Evolutionary conservation across 2,797 vertebrate genomes (phyloP).

Genomic region (Bovichtus variegatus): DNA sequence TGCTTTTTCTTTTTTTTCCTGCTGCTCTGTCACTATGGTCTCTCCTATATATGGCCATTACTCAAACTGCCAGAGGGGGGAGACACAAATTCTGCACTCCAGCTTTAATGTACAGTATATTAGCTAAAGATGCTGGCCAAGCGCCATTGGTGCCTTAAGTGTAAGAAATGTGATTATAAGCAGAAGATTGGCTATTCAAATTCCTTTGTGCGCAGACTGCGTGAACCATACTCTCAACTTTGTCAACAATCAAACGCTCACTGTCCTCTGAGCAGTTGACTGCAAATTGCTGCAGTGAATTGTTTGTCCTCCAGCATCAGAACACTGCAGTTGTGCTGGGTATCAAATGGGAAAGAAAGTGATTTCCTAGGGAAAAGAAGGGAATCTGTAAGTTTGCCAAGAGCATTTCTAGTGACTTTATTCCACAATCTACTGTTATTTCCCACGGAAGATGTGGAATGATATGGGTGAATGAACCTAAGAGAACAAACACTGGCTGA

Average conservation of each 20-base stretch:
- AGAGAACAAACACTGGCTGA: conserved; percentile 23
- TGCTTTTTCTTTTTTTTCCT: too few relatives aligned
- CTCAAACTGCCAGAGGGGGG: too few relatives aligned
- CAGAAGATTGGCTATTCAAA: background rate
- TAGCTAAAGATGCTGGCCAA: background rate
- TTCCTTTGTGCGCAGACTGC: background rate
- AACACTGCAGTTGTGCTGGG: background rate
- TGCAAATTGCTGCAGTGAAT: conserved; percentile 6
- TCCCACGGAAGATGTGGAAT: conserved; percentile 7
- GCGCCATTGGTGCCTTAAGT: background rate
- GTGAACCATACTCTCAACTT: background rate
- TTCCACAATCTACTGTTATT: conserved; percentile 6
- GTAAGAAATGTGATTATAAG: background rate
- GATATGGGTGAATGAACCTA: conserved; percentile 33
- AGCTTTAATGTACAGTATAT: background rate
- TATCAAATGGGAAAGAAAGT: conserved; percentile 9
- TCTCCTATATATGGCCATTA: too few relatives aligned
- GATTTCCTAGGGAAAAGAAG: background rate
- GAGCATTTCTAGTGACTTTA: background rate
- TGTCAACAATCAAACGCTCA: conserved; percentile 7
- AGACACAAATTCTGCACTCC: too few relatives aligned
- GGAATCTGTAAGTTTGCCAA: conserved; percentile 11
- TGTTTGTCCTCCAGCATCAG: conserved; percentile 1
- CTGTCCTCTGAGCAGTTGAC: background rate
- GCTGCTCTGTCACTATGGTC: too few relatives aligned